Percentiles rank a stretch among this genome's conserved stretches.
Evolutionary conservation across 1,140 invertebrate species (phyloP).

Genomic region (Laupala kohalensis): DNA sequence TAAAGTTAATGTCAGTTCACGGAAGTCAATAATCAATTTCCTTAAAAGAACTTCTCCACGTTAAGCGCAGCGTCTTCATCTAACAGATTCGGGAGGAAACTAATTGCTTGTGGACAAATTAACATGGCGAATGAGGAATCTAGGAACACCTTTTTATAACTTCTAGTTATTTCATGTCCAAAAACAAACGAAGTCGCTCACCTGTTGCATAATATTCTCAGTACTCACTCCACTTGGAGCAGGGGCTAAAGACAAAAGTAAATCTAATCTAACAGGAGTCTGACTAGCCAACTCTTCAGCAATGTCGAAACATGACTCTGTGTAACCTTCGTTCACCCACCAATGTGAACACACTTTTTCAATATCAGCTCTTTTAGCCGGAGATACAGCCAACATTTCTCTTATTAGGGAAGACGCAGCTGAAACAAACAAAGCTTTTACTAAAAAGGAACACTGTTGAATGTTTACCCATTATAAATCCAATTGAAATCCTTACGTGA

Average conservation of each 20-base stretch:
- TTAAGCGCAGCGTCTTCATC: no score
- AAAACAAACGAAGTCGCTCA: no score
- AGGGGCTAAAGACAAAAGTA: conserved; percentile 71
- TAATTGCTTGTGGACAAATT: no score
- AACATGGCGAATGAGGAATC: no score
- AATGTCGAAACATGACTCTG: conserved; percentile 67
- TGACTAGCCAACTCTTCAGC: conserved; percentile 79
- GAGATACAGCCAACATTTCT: conserved; percentile 86
- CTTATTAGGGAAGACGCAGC: conserved; percentile 88
- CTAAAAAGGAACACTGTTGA: no score
- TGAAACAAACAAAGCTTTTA: conserved; percentile 34
- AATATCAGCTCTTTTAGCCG: conserved; percentile 77
- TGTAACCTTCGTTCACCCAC: conserved; percentile 69
- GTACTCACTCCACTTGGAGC: conserved; percentile 32
- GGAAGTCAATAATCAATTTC: no score
- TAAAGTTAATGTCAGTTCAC: no score
- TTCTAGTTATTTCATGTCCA: no score
- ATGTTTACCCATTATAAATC: neutral
- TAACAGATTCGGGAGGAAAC: no score
- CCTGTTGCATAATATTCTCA: conserved; percentile 15
- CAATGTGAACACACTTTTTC: conserved; percentile 88
- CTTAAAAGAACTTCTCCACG: no score
- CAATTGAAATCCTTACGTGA: conserved; percentile 46
- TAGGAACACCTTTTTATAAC: no score
- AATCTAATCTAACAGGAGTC: conserved; percentile 75